Conservation (phyloP, 2,113 vertebrate genomes). For the Takifugu flavidus region DNA sequence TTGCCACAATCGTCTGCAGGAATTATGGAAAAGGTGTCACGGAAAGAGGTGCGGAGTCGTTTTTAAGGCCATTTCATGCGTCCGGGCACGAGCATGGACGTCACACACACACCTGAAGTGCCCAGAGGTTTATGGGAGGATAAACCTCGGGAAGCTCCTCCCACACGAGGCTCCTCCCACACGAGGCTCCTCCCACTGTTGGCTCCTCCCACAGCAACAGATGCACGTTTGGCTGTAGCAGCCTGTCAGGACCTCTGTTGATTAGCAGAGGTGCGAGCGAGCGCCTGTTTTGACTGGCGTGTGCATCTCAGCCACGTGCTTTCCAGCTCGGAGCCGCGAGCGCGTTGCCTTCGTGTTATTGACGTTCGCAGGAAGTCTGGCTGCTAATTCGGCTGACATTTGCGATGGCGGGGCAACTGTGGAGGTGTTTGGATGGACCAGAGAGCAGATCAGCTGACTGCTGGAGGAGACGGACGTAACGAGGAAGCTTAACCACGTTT, state of each 20-base stretch:
- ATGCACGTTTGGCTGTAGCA: conserved; percentile 31
- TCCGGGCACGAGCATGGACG: no score
- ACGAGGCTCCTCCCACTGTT: no score
- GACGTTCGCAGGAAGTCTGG: conserved; percentile 25
- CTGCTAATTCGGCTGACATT: conserved; percentile 64
- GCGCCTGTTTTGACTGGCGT: conserved; percentile 14
- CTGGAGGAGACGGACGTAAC: conserved; percentile 31
- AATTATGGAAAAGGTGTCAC: no score
- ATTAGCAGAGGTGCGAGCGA: conserved; percentile 7
- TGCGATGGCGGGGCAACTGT: conserved; percentile 29
- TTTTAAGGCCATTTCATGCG: no score
- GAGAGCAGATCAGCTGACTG: conserved; percentile 54
- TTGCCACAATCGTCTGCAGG: no score
- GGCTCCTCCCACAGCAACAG: background rate
- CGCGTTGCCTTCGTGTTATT: conserved; percentile 2
- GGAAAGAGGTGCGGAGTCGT: no score
- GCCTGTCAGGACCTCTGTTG: conserved; percentile 32
- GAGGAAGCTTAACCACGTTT: background rate
- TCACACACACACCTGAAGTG: no score
- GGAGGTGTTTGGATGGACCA: conserved; percentile 18
- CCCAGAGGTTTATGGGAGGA: no score
- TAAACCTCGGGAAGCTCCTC: no score
- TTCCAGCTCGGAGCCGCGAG: conserved; percentile 1
- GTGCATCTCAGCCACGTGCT: conserved; percentile 13
- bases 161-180: no score